Percentiles rank a stretch among this genome's conserved stretches.
These are phyloP conservation scores for Diglossa cyanea DNA, from an alignment of 2,797 vertebrate genomes.

Conservation along the genomic window DNA sequence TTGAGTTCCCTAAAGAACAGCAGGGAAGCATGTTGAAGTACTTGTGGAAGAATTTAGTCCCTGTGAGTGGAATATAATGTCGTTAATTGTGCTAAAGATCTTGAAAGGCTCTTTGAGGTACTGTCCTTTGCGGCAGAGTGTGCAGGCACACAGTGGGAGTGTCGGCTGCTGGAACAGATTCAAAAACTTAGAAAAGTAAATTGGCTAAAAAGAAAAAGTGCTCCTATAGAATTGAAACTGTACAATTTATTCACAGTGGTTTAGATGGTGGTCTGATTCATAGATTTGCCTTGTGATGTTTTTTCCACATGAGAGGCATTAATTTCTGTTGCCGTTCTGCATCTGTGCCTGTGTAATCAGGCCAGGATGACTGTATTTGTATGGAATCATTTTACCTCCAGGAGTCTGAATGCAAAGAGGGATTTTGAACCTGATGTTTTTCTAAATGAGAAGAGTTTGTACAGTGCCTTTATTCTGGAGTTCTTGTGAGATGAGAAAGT, in stretches of 20 bases:
- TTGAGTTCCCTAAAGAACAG: not conserved
- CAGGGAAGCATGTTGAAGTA: rapidly evolving
- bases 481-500: not conserved
- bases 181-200: not conserved
- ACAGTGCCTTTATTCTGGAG: not conserved
- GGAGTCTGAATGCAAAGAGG: not conserved
- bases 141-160: not conserved
- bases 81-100: not conserved
- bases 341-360: not conserved
- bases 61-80: not conserved
- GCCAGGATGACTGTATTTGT: not conserved
- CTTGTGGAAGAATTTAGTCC: not conserved
- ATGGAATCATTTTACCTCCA: not conserved
- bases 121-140: not conserved
- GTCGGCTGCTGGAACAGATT: not conserved
- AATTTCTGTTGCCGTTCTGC: not conserved
- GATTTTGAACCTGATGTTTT: not conserved
- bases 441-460: not conserved
- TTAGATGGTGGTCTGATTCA: not conserved
- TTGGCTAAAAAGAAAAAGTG: not conserved
- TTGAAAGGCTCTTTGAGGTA: not conserved
- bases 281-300: not conserved
- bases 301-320: not conserved
- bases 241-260: not conserved
- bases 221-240: not conserved